A percentile compares a stretch with the other conserved stretches of the same genome.
phyloP scores from a whole-genome alignment of 2,888 invertebrate species.

The Euphydryas editha region DNA sequence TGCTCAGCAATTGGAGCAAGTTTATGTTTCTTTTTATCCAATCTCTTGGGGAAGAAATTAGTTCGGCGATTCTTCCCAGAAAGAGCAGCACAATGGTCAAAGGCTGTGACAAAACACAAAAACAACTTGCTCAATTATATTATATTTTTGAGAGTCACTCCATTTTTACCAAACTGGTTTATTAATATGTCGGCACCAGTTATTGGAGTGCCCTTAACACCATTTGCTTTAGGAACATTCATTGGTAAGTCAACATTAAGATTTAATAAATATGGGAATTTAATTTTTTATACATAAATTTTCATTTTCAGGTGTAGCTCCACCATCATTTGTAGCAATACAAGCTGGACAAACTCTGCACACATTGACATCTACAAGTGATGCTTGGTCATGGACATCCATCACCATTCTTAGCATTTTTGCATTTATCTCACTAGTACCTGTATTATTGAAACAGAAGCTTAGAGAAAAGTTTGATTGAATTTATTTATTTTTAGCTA shows the following conservation, averaged over 20 bases:
- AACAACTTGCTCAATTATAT: conserved; percentile 97
- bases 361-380: conserved; percentile 93
- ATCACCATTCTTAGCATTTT: conserved; percentile 89
- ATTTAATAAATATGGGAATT: not conserved
- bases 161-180: conserved; percentile 99
- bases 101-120: conserved; percentile 92
- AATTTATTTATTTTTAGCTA: conserved; percentile 62
- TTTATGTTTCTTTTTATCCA: conserved; percentile 96
- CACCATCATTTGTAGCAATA: conserved; percentile 98
- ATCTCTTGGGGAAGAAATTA: conserved; percentile 93
- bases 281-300: too few species aligned
- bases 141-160: conserved; percentile 98
- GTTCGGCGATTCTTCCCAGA: conserved; percentile 95
- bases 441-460: conserved; percentile 92
- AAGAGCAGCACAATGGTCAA: conserved; percentile 92
- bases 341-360: conserved; percentile 98
- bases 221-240: conserved; percentile 98
- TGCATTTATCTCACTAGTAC: conserved; percentile 92
- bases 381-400: conserved; percentile 95
- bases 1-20: conserved; percentile 98
- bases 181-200: conserved; percentile 98
- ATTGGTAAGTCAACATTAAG: conserved; percentile 84
- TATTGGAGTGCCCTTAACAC: conserved; percentile 95
- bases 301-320: conserved; percentile 91
- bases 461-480: conserved; percentile 91